Evolutionary conservation across 2,888 invertebrate species (phyloP).

Genomic region (Macrophya alboannulata): DNA sequence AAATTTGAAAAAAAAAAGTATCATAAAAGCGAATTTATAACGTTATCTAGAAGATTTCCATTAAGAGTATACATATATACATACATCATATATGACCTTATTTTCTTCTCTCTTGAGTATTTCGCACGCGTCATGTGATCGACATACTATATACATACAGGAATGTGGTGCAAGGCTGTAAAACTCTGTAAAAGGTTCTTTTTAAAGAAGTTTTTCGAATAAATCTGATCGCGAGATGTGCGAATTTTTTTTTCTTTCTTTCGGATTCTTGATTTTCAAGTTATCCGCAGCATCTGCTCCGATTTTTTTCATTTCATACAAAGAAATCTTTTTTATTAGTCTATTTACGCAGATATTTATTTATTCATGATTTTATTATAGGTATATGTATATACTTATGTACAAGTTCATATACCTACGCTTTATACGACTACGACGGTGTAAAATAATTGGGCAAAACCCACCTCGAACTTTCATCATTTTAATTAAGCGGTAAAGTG

Average conservation of each 20-base stretch:
- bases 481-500: conserved; percentile 37
- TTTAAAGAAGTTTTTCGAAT: not conserved
- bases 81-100: no score
- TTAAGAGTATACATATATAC: no score
- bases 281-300: not conserved
- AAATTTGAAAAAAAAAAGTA: no score
- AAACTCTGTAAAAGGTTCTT: conserved; percentile 16
- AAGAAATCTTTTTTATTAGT: not conserved
- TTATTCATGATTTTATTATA: not conserved
- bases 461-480: conserved; percentile 17
- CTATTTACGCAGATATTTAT: not conserved
- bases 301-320: not conserved
- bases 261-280: not conserved
- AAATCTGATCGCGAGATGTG: not conserved
- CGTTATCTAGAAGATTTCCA: conserved; percentile 18
- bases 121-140: not conserved
- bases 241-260: not conserved
- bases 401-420: not conserved
- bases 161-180: conserved; percentile 3
- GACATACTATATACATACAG: not conserved
- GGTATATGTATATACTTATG: not conserved
- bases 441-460: conserved; percentile 42
- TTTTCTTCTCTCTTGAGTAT: conserved; percentile 9
- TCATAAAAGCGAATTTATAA: not conserved
- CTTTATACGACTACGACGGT: not conserved